Base-by-base conservation (phyloP, 2,888 invertebrate species). In the Carcina quercana region DNA sequence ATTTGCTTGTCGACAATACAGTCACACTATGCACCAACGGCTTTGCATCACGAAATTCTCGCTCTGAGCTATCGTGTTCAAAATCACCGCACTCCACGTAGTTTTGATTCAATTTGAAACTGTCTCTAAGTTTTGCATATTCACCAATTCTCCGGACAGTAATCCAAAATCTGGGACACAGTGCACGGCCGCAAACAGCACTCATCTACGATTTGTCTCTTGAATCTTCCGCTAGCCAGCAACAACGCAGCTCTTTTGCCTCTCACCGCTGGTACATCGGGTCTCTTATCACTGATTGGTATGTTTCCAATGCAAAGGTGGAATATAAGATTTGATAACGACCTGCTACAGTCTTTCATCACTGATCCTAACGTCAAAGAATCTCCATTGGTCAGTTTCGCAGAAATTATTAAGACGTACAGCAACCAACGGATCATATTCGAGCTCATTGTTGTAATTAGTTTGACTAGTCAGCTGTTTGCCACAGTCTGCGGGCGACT, bases 131-230 rank as follows among this genome's bases (percentile, higher is more conserved):
- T n/a, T n/a, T n/a, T n/a, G n/a, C n/a, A n/a, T n/a, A 7, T 49
- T 75, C 71, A 78, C 73, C 74, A 78, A 34, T 59, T 61, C 17
- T 75, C 72, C 7, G 76, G 73, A 43, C 82, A 82, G 38, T 78
- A 80, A 24, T 72, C 56, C 10, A 78, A 43, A n/a, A 82, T 45
- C 39, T 78, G 62, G 2, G 67, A 53, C 8, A 80, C 49, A 0
- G 71, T 63, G 34, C 82, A 82, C 0, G 74, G 47, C 7, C 47
- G 53, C 2, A 53, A 34, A 35, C 82, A 82, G 45, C 82, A 82
- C 35, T 75, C 67, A 22, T 73, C 62, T 0, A 48, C 69, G 2
- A 79, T 47, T 37, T 66, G 67, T 28, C 73, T 55, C 40, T 57
- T 70, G 13, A 61, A 34, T 34, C 73, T 59, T 28, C 58, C 56